Percentiles rank a stretch among this genome's conserved stretches.
Evolutionary conservation across 1,140 invertebrate species (phyloP).

Genomic region (Drosophila guanche): DNA sequence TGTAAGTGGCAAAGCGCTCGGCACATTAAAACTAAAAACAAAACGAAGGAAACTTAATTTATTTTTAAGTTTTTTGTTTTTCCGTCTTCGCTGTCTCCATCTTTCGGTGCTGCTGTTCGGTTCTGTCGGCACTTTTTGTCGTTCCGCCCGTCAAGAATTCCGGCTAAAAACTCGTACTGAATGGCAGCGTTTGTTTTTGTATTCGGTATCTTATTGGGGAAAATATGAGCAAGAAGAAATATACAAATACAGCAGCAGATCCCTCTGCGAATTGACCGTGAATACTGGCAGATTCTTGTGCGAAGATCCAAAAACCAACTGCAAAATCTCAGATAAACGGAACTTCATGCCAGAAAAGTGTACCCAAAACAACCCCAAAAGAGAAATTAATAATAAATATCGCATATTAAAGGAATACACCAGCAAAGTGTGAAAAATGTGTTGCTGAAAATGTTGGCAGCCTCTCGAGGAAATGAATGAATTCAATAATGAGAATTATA

Average conservation of each 20-base stretch:
- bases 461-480: conserved; percentile 16
- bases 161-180: conserved; percentile 64
- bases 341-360: conserved; percentile 1
- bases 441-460: conserved; percentile 14
- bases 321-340: not conserved
- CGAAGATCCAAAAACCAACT: conserved; percentile 1
- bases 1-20: conserved; percentile 39
- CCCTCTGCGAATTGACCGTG: conserved; percentile 70
- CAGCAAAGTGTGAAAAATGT: conserved; percentile 28
- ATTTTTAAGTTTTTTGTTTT: conserved; percentile 75
- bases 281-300: conserved; percentile 43
- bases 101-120: conserved; percentile 8
- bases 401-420: conserved; percentile 9
- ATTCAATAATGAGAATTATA: conserved; percentile 15
- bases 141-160: conserved; percentile 57
- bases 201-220: conserved; percentile 25
- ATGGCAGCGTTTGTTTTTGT: conserved; percentile 66
- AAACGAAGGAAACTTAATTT: conserved; percentile 64
- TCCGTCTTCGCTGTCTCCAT: conserved; percentile 13
- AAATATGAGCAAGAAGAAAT: conserved; percentile 42
- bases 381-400: not conserved
- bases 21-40: conserved; percentile 38
- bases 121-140: conserved; percentile 61
- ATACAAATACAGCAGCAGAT: conserved; percentile 8
- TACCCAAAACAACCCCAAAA: not conserved